Base-by-base conservation (phyloP, 2,888 invertebrate species). In the Aphidius colemani region DNA sequence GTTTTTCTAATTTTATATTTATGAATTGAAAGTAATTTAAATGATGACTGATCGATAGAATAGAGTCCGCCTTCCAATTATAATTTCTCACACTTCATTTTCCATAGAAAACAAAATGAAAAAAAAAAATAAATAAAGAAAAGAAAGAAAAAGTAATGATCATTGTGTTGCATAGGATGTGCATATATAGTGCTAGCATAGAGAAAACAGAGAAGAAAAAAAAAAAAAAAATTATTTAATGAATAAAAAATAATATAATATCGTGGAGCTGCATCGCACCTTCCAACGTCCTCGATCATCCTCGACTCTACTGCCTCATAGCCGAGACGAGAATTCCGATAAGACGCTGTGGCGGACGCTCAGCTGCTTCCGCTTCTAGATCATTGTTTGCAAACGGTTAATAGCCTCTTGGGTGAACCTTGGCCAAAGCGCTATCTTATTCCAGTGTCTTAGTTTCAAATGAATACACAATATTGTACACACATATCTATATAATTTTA, bases 311-410 rank as follows among this genome's bases (percentile, higher is more conserved):
- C 66, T 51, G 53, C 49, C 57, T 53, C 58, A 59, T 66, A 66
- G 66, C 64, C 68, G 67, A 72, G 75, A 74, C 76, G 73, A 70
- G 75, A 75, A 78, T 78, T 75, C 75, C 76, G 79, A 78, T 78
- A 78, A 78, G 76, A 74, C 69, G 66, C 58, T 62, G 66, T 67
- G 65, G 63, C 65, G 70, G 70, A 68, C 70, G 69, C 71, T 71
- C 72, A 74, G 75, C 74, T 72, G 78, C 77, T 80, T 80, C 76
- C 78, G 78, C 75, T 78, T 78, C 73, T 75, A 78, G 77, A 80
- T 80, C 78, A 81, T 80, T 80, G 80, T 81, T 81, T 81, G 80
- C 77, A 71, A 78, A 80, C 78, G 75, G 78, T 81, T 81, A 80
- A 81, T 80, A 80, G 78, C 75, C 78, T 75, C 77, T 71, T 71